Evolutionary conservation across 1,140 invertebrate species (phyloP).

Genomic region (Tetraneura akinire): DNA sequence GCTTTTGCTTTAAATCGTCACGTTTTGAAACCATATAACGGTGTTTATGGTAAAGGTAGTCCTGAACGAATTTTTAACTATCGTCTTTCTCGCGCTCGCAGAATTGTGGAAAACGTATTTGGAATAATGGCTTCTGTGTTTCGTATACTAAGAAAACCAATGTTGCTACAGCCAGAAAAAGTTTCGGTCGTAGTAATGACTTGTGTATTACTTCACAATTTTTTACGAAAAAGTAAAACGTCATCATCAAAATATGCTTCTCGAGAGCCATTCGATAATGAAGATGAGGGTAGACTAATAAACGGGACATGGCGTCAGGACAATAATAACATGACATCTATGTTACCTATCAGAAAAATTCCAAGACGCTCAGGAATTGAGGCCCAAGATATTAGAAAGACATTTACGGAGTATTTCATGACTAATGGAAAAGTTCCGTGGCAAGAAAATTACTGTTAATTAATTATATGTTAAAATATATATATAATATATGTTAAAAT

Average conservation of each 20-base stretch:
- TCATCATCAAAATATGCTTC: too few species aligned
- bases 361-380: background rate
- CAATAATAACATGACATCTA: background rate
- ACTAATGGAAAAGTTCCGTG: constrained; percentile 18
- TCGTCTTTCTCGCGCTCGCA: constrained; percentile 57
- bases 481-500: too few species aligned
- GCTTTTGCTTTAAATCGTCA: constrained; percentile 60
- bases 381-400: constrained; percentile 15
- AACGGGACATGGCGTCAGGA: constrained; percentile 11
- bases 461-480: too few species aligned
- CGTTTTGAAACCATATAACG: constrained; percentile 61
- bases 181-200: constrained; percentile 22
- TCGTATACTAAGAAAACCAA: constrained; percentile 58
- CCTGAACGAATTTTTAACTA: constrained; percentile 59
- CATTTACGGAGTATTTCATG: constrained; percentile 43
- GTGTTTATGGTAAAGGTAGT: constrained; percentile 59
- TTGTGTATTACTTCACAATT: too few species aligned
- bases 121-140: constrained; percentile 61
- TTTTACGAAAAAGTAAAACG: too few species aligned
- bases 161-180: constrained; percentile 56
- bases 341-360: constrained; percentile 26
- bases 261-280: constrained; percentile 53
- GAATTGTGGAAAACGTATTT: constrained; percentile 63
- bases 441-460: constrained; percentile 30
- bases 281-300: constrained; percentile 48